Evolutionary conservation across 2,113 vertebrate species (phyloP).

Genomic region (Limanda limanda): DNA sequence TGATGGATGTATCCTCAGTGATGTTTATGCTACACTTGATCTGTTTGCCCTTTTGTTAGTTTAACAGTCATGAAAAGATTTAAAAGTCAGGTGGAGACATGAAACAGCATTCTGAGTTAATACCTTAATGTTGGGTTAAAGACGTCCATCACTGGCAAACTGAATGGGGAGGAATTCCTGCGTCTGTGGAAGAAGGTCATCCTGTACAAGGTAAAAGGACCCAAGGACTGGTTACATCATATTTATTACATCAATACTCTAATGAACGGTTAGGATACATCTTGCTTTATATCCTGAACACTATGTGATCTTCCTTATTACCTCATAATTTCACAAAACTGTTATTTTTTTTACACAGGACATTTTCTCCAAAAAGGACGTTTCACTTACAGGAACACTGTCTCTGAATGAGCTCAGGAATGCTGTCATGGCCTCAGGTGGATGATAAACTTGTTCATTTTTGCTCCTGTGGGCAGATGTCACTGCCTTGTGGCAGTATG

Average conservation of each 20-base stretch:
- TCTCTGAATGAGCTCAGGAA: conserved; percentile 73
- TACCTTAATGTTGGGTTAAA: conserved; percentile 61
- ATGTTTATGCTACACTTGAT: background rate
- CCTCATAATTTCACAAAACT: too few species aligned
- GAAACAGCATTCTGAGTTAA: background rate
- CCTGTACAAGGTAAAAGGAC: conserved; percentile 69
- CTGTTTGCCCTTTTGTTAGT: background rate
- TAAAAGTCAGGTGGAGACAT: background rate
- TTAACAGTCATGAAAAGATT: conserved; percentile 28
- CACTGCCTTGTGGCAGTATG: too few species aligned
- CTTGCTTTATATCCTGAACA: background rate
- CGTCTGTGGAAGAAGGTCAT: conserved; percentile 71
- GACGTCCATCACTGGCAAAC: conserved; percentile 76
- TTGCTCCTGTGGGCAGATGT: background rate
- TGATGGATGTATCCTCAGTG: conserved; percentile 82
- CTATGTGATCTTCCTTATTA: background rate
- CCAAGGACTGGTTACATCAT: background rate
- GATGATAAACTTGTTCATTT: background rate
- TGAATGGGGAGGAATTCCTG: conserved; percentile 72
- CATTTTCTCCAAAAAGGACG: conserved; percentile 71
- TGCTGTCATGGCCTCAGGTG: conserved; percentile 70
- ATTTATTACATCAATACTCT: background rate
- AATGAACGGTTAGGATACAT: background rate
- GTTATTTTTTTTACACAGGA: too few species aligned
- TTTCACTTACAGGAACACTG: conserved; percentile 71